Evolutionary conservation across 2,797 vertebrate genomes (phyloP).

Genomic region (Gymnoscopelus braueri): DNA sequence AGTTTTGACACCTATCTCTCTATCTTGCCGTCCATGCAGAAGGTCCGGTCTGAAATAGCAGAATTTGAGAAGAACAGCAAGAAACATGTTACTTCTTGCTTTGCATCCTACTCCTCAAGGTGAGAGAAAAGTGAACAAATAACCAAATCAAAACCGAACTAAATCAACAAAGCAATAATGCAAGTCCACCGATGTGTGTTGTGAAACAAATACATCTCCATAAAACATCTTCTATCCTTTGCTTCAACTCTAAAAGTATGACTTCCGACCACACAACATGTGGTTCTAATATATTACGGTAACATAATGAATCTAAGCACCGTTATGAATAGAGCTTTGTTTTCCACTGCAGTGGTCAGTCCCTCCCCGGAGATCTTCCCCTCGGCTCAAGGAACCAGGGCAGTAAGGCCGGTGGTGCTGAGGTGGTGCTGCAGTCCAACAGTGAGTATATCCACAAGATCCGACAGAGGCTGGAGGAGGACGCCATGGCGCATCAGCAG

Average conservation of each 20-base stretch:
- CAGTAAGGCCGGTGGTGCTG: slow-evolving; percentile 32
- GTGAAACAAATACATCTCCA: neutral
- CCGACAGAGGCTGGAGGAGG: slow-evolving; percentile 85
- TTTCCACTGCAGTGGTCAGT: slow-evolving; percentile 42
- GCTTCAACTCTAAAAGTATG: neutral
- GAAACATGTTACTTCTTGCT: slow-evolving; percentile 58
- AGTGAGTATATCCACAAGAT: slow-evolving; percentile 88
- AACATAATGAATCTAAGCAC: neutral
- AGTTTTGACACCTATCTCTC: neutral
- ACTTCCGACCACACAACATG: neutral
- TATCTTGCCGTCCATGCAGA: slow-evolving; percentile 74
- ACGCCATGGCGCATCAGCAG: slow-evolving; percentile 80
- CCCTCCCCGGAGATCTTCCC: slow-evolving; percentile 2
- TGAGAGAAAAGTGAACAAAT: slow-evolving; percentile 37
- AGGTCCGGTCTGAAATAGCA: slow-evolving; percentile 83
- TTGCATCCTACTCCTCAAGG: slow-evolving; percentile 56
- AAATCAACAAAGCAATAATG: neutral
- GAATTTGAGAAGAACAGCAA: slow-evolving; percentile 86
- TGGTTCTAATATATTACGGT: neutral
- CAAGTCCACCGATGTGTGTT: neutral
- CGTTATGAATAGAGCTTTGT: neutral
- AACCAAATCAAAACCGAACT: neutral
- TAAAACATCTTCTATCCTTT: neutral
- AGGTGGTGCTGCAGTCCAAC: slow-evolving; percentile 82
- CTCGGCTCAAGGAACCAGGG: slow-evolving; percentile 11